phyloP scores from a whole-genome alignment of 2,888 invertebrate genomes.

The Parnassius glacialis region DNA sequence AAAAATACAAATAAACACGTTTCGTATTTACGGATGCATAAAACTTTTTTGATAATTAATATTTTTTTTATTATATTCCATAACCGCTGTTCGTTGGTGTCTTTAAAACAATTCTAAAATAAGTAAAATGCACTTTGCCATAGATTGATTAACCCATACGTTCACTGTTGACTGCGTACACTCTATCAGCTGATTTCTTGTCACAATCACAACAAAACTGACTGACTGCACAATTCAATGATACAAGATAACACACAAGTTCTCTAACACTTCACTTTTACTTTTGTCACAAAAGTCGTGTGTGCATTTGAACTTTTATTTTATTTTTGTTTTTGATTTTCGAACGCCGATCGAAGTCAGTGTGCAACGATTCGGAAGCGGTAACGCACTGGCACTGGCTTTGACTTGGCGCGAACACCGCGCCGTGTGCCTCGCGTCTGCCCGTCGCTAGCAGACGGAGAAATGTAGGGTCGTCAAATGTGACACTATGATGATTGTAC shows the following conservation, averaged over 20 bases:
- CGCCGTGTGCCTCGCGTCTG: slow-evolving; percentile 39
- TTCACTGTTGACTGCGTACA: slow-evolving; percentile 40
- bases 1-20: no score
- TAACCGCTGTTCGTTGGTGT: slow-evolving; percentile 20
- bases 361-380: slow-evolving; percentile 66
- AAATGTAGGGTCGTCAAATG: slow-evolving; percentile 70
- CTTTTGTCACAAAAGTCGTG: slow-evolving; percentile 64
- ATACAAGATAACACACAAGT: slow-evolving; percentile 30
- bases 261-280: slow-evolving; percentile 45
- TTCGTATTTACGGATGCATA: no score
- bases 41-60: not conserved
- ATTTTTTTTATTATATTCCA: not conserved
- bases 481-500: slow-evolving; percentile 41
- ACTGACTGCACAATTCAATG: slow-evolving; percentile 33
- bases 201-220: slow-evolving; percentile 47
- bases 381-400: slow-evolving; percentile 55
- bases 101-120: not conserved
- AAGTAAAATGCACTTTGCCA: slow-evolving; percentile 7
- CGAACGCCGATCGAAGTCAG: slow-evolving; percentile 44
- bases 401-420: slow-evolving; percentile 52
- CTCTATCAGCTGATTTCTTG: slow-evolving; percentile 54
- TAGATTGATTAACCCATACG: slow-evolving; percentile 12
- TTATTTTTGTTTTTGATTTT: slow-evolving; percentile 34
- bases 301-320: slow-evolving; percentile 40
- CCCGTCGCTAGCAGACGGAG: slow-evolving; percentile 56